These are phyloP conservation scores for Orbicella faveolata DNA, from an alignment of 64 coral and sea anemone species.

Conservation along the genomic window DNA sequence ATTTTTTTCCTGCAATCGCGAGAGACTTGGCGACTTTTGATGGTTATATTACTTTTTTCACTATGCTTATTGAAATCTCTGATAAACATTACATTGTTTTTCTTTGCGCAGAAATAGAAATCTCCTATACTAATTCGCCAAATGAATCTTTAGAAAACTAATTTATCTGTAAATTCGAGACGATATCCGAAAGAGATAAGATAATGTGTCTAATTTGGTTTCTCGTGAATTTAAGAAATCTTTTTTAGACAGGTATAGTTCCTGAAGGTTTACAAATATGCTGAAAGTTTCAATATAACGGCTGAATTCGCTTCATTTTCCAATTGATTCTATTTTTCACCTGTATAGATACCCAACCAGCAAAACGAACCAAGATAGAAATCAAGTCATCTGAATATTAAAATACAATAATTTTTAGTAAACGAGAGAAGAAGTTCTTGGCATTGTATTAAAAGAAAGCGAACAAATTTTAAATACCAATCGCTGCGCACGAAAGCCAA, in stretches of 20 bases:
- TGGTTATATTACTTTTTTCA: slow-evolving; percentile 55
- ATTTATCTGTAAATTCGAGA: slow-evolving; percentile 86
- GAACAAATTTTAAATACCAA: slow-evolving; percentile 23
- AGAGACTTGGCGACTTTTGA: slow-evolving; percentile 32
- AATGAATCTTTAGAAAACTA: slow-evolving; percentile 99
- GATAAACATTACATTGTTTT: slow-evolving; percentile 70
- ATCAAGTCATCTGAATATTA: slow-evolving; percentile 2
- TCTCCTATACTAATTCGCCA: slow-evolving; percentile 83
- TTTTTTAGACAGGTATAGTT: slow-evolving; percentile 47
- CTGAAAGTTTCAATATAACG: slow-evolving; percentile 60
- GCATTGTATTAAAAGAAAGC: slow-evolving; percentile 21
- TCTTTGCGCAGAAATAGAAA: slow-evolving; percentile 79
- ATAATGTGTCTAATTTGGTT: slow-evolving; percentile 77
- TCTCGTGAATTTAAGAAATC: slow-evolving; percentile 67
- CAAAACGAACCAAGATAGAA: neutral
- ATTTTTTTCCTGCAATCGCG: slow-evolving; percentile 25
- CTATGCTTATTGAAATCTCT: slow-evolving; percentile 44
- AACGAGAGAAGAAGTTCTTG: slow-evolving; percentile 1
- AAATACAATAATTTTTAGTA: slow-evolving; percentile 37
- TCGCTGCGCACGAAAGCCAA: neutral
- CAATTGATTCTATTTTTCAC: slow-evolving; percentile 62
- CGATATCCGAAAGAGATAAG: slow-evolving; percentile 80
- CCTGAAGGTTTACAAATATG: slow-evolving; percentile 31
- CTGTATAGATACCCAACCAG: slow-evolving; percentile 1
- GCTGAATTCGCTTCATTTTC: slow-evolving; percentile 44